A percentile compares a stretch with the other conserved stretches of the same genome.
phyloP scores from a whole-genome alignment of 2,797 vertebrate genomes.

The Hapalemur alaotrensis region DNA sequence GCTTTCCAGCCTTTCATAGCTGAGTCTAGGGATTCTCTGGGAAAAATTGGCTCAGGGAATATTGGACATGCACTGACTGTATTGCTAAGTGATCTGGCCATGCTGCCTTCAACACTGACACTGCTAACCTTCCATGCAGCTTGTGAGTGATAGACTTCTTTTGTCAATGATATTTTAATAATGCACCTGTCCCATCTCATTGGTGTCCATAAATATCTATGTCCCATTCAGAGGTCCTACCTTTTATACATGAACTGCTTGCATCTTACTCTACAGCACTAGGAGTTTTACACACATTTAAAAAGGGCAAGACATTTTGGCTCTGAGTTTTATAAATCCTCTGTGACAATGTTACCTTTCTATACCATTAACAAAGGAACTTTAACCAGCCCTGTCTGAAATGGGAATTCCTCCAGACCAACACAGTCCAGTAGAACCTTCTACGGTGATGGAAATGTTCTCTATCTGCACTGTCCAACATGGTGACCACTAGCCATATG shows the following conservation, averaged over 20 bases:
- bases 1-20: neutral
- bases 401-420: neutral
- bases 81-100: neutral
- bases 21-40: neutral
- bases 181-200: neutral
- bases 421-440: neutral
- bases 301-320: conserved; percentile 46
- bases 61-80: neutral
- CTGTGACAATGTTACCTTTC: neutral
- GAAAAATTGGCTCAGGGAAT: neutral
- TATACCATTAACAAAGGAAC: neutral
- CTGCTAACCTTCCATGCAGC: neutral
- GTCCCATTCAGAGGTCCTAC: neutral
- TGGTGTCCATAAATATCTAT: neutral
- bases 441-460: neutral
- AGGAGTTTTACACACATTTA: neutral
- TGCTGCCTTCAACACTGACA: neutral
- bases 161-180: neutral
- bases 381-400: neutral
- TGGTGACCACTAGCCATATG: too few relatives aligned
- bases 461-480: neutral
- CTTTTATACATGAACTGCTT: neutral
- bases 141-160: neutral
- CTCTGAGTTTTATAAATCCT: conserved; percentile 37
- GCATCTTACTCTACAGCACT: neutral